Evolutionary conservation across 2,113 vertebrate species (phyloP), one percentile per base, ranked within the genome.

Genomic region (Paralichthys olivaceus): DNA sequence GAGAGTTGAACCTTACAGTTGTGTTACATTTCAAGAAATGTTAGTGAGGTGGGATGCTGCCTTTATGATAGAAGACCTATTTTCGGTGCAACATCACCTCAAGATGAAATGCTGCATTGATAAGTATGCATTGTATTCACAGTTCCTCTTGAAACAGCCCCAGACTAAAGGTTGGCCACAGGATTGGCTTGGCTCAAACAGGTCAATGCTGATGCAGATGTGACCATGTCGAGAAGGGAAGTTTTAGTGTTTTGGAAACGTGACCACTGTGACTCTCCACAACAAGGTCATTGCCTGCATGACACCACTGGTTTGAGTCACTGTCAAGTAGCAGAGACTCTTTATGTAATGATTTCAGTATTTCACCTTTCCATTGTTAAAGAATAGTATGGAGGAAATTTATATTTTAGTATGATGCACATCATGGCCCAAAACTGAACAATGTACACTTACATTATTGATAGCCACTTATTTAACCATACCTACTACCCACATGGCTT

Each of bases 291-390:
- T 9, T 5, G 54, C 26, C 49, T 56, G 13, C 53, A 22, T n/a
- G 62, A 53, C 71, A 67, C 75, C 34, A 59, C 56, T 74, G 76
- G 72, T 19, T 55, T 28, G 49, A 37, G 28, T 63, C 26, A 29
- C 19, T 62, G 29, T 54, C 43, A 25, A 9, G 34, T n/a, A 63
- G 37, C 26, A 47, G 15, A 29, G 14, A 3, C 8, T 61, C 3
- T 34, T 2, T 22, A 43, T 43, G 29, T 40, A 17, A 17, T 29
- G 40, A 5, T 25, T 29, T 65, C 8, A 60, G 32, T 49, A 54
- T 67, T 79, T 79, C 29, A 60, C n/a, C 55, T 17, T 49, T 6
- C 4, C 1, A 13, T 51, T 61, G 54, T 67, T 15, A 20, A 58
- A 37, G 15, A 70, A 11, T n/a, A n/a, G 23, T 17, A 45, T 45